Evolutionary conservation across 2,113 vertebrate species (phyloP).

Genomic region (Proterorhinus semilunaris): DNA sequence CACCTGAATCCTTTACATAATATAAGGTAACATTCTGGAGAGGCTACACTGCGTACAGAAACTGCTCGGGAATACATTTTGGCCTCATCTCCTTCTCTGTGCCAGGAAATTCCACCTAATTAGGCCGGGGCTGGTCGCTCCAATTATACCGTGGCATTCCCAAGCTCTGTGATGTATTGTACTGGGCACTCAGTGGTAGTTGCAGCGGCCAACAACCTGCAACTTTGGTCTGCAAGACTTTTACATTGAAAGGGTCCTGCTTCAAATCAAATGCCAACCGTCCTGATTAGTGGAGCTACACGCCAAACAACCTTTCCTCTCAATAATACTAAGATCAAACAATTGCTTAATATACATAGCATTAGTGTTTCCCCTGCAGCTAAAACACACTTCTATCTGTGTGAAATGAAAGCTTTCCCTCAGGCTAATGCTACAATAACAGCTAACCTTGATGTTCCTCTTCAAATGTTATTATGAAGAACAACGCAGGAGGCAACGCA

Average conservation of each 20-base stretch:
- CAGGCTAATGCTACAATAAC: constrained; percentile 44
- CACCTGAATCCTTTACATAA: neutral
- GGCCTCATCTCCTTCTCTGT: constrained; percentile 35
- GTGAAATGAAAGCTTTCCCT: constrained; percentile 53
- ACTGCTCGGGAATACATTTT: constrained; percentile 2
- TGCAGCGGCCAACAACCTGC: constrained; percentile 19
- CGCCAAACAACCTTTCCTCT: constrained; percentile 30
- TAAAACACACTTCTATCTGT: constrained; percentile 31
- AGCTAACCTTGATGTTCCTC: constrained; percentile 26
- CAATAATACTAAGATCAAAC: constrained; percentile 29
- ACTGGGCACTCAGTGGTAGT: constrained; percentile 26
- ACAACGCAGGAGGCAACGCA: constrained; percentile 18
- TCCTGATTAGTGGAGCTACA: constrained; percentile 32
- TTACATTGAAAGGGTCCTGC: constrained; percentile 35
- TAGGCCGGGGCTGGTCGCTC: constrained; percentile 62
- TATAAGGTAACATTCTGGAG: constrained; percentile 27
- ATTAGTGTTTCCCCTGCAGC: constrained; percentile 11
- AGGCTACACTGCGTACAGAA: constrained; percentile 22
- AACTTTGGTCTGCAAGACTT: constrained; percentile 15
- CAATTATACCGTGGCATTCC: constrained; percentile 73
- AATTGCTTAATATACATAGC: constrained; percentile 14
- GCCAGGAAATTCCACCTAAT: constrained; percentile 78
- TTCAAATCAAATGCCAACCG: constrained; percentile 24
- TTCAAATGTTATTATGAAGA: constrained; percentile 23
- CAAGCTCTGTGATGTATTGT: constrained; percentile 59